Evolutionary conservation across 2,797 vertebrate genomes (phyloP).

Genomic region (Bovichtus variegatus): DNA sequence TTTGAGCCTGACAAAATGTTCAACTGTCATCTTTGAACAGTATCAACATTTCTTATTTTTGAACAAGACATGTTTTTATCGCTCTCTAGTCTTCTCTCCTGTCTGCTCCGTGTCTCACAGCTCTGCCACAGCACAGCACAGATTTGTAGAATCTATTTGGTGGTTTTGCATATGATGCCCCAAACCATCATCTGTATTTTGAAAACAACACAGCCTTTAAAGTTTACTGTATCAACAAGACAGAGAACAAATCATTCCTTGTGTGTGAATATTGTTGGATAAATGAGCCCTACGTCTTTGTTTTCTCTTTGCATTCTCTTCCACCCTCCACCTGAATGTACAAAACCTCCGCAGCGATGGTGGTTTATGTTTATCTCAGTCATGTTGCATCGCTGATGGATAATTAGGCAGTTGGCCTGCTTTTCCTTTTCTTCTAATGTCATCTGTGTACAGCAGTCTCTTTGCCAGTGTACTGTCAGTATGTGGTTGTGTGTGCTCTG

Average conservation of each 20-base stretch:
- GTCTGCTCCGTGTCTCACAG: constrained; percentile 14
- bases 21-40: constrained; percentile 33
- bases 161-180: constrained; percentile 19
- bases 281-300: constrained; percentile 20
- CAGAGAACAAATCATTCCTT: constrained; percentile 34
- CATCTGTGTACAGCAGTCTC: constrained; percentile 38
- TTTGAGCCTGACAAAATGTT: constrained; percentile 35
- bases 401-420: constrained; percentile 65
- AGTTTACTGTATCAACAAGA: constrained; percentile 20
- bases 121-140: constrained; percentile 6
- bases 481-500: constrained; percentile 7
- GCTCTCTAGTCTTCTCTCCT: constrained; percentile 20
- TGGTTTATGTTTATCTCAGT: constrained; percentile 49
- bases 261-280: constrained; percentile 13
- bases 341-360: neutral
- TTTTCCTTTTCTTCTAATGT: constrained; percentile 56
- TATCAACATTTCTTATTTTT: constrained; percentile 31
- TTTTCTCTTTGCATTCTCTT: constrained; percentile 12
- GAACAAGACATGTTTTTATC: constrained; percentile 27
- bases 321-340: constrained; percentile 25
- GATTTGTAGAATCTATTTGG: constrained; percentile 4
- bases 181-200: constrained; percentile 25
- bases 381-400: constrained; percentile 56
- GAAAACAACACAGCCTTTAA: constrained; percentile 30
- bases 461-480: constrained; percentile 32